Conservation (phyloP, 2,113 vertebrate species). For the Procapra przewalskii region DNA sequence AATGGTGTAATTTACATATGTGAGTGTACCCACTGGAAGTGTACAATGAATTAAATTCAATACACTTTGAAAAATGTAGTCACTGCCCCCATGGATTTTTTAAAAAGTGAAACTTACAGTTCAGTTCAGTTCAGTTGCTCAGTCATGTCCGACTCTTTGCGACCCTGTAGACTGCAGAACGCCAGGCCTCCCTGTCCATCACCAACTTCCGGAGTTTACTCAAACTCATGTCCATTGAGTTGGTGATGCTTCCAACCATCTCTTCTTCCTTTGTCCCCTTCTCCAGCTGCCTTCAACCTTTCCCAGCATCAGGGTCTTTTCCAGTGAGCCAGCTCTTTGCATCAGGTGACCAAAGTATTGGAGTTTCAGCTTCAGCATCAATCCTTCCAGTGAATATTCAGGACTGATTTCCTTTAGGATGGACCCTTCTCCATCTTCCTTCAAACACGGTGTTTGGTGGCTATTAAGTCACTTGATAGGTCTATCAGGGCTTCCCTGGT, state of each 20-base stretch:
- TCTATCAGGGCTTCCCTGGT: background rate
- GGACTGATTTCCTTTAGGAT: background rate
- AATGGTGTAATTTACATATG: background rate
- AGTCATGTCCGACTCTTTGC: rapidly evolving
- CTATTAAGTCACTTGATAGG: background rate
- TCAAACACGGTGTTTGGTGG: background rate
- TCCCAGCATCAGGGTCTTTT: background rate
- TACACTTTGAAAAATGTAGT: background rate
- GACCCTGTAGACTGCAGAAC: background rate
- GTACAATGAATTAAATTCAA: background rate
- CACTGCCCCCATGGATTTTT: background rate
- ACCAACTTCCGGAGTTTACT: background rate
- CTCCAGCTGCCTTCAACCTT: background rate
- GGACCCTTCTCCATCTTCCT: background rate
- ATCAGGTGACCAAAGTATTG: background rate
- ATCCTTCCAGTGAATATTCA: background rate
- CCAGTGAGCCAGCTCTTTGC: background rate
- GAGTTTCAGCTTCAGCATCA: background rate
- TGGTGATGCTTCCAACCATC: background rate
- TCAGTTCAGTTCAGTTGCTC: background rate
- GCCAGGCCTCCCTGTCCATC: background rate
- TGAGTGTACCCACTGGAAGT: background rate
- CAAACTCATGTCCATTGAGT: background rate
- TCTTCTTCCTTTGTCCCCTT: background rate
- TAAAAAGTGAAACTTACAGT: background rate